Evolutionary conservation across 2,797 vertebrate species (phyloP).

Genomic region (Saxicola maurus): DNA sequence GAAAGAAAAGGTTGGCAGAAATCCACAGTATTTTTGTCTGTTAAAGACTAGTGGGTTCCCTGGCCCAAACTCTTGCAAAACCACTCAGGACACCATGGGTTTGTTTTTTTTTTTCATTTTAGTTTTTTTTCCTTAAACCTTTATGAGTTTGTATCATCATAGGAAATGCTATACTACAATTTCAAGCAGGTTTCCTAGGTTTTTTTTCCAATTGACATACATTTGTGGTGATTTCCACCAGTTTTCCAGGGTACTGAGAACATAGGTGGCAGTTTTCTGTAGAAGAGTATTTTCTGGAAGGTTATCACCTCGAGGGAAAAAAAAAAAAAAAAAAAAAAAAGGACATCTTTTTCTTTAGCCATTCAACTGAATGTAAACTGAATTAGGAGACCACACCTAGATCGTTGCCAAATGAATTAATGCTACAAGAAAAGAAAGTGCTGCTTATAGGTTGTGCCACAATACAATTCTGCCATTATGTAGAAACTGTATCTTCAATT

Average conservation of each 20-base stretch:
- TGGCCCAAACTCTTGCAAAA: background rate
- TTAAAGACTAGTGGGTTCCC: background rate
- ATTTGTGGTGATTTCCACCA: background rate
- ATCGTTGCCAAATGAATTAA: background rate
- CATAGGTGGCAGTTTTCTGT: background rate
- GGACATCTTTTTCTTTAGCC: background rate
- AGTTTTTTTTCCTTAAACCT: background rate
- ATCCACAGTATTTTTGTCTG: background rate
- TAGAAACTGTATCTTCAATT: background rate
- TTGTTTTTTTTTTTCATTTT: background rate
- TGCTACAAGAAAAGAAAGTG: background rate
- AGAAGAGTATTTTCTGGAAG: background rate
- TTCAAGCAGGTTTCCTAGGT: background rate
- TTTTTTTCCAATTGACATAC: background rate
- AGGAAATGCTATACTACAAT: background rate
- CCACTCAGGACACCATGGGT: background rate
- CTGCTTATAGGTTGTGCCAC: background rate
- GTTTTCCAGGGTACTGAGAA: background rate
- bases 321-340: too few relatives aligned
- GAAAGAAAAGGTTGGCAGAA: constrained; percentile 8
- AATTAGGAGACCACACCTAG: background rate
- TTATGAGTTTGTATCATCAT: background rate
- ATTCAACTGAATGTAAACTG: background rate
- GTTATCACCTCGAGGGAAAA: background rate
- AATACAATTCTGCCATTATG: background rate